phyloP scores from a whole-genome alignment of 2,113 vertebrate genomes.

The Leucopsar rothschildi region DNA sequence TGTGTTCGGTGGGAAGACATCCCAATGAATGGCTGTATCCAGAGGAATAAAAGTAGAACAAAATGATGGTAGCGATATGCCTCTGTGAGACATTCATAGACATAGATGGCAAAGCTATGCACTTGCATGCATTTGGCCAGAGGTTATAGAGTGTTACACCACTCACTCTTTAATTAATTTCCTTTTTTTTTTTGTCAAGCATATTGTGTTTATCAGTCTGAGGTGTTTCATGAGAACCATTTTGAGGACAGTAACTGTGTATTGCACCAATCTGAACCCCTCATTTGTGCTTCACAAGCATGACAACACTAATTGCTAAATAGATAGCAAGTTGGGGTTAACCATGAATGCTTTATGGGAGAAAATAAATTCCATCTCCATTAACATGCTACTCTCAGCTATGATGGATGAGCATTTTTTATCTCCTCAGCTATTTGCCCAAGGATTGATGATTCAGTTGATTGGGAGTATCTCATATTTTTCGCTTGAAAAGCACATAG shows the following conservation, averaged over 20 bases:
- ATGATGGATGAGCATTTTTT: constrained; percentile 39
- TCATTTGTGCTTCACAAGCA: not conserved
- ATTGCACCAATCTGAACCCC: not conserved
- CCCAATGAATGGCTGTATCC: not conserved
- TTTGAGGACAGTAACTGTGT: not conserved
- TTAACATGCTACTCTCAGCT: not conserved
- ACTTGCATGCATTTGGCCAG: not conserved
- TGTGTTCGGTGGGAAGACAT: not conserved
- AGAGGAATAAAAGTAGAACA: not conserved
- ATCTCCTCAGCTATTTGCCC: constrained; percentile 23
- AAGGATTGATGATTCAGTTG: constrained; percentile 51
- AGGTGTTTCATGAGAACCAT: not conserved
- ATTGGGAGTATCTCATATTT: constrained; percentile 27
- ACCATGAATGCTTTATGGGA: not conserved
- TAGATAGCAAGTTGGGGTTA: not conserved
- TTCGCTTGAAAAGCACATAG: constrained; percentile 50
- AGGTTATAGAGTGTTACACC: accelerated
- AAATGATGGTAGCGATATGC: not conserved
- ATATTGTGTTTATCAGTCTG: not conserved
- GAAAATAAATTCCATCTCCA: constrained; percentile 28
- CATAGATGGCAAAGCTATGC: not conserved
- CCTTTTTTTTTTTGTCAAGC: not conserved
- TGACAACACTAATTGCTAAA: not conserved
- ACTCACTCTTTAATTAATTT: not conserved
- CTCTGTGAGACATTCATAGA: not conserved